These are phyloP conservation scores for Bubalus kerabau DNA, from an alignment of 2,113 vertebrate genomes.

Conservation along the genomic window DNA sequence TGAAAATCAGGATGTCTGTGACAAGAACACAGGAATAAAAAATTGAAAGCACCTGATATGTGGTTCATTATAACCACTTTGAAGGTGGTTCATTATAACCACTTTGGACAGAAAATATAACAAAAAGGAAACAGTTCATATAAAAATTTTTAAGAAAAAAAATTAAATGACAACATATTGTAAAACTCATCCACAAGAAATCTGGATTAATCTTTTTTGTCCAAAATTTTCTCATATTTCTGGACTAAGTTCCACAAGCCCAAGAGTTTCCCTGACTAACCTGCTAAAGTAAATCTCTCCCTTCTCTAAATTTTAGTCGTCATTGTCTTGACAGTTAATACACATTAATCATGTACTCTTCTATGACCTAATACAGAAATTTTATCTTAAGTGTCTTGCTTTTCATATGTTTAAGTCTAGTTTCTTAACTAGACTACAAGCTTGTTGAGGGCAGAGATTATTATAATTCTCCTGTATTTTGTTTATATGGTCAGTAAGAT, in stretches of 20 bases:
- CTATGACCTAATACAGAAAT: background rate
- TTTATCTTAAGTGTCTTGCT: constrained; percentile 20
- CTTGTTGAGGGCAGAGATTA: background rate
- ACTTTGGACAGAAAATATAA: background rate
- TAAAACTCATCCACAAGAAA: constrained; percentile 18
- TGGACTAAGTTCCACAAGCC: background rate
- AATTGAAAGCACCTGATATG: background rate
- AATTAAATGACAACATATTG: background rate
- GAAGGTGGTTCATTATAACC: background rate
- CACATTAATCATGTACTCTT: background rate
- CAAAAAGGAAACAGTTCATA: background rate
- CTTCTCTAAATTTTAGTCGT: background rate
- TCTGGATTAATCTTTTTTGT: background rate
- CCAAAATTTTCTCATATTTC: background rate
- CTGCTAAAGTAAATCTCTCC: background rate
- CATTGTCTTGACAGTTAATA: background rate
- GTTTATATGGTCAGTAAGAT: background rate
- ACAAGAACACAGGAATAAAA: constrained; percentile 55
- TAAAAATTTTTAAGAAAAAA: background rate
- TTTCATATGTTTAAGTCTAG: background rate
- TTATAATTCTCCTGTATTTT: background rate
- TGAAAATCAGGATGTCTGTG: constrained; percentile 86
- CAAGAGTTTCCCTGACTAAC: background rate
- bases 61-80: background rate
- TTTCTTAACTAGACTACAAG: constrained; percentile 2